These are phyloP conservation scores for Microcebus ravelobensis DNA, from an alignment of 2,113 vertebrate genomes.

Conservation along the genomic window DNA sequence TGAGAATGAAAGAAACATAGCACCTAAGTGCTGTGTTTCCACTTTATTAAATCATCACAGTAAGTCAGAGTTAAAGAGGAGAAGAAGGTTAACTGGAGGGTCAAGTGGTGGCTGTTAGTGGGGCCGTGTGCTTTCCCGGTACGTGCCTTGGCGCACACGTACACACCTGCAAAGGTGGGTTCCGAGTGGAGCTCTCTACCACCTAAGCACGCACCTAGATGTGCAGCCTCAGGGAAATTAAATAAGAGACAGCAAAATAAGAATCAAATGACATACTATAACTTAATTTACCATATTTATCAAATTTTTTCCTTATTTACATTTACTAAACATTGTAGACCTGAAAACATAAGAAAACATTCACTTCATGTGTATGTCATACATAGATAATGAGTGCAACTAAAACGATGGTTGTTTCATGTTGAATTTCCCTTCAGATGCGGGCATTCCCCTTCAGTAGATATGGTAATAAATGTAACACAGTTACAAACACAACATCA, in stretches of 20 bases:
- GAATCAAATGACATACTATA: slow-evolving; percentile 57
- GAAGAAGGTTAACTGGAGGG: background rate
- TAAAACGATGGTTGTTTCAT: background rate
- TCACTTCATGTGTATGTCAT: slow-evolving; percentile 54
- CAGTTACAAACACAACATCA: background rate
- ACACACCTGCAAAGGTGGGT: background rate
- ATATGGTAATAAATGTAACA: background rate
- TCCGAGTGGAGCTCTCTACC: slow-evolving; percentile 63
- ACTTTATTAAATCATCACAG: slow-evolving; percentile 51
- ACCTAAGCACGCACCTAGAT: slow-evolving; percentile 71
- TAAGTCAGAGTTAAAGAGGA: slow-evolving; percentile 47
- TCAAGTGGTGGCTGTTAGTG: background rate
- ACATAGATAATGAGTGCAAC: slow-evolving; percentile 83
- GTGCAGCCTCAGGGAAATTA: slow-evolving; percentile 70
- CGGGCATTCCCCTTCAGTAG: background rate
- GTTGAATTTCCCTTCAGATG: slow-evolving; percentile 17
- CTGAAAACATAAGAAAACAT: slow-evolving; percentile 64
- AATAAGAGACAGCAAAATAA: slow-evolving; percentile 77
- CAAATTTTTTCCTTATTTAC: slow-evolving; percentile 75
- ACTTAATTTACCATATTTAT: slow-evolving; percentile 63
- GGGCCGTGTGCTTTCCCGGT: background rate
- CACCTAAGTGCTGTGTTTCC: slow-evolving; percentile 54
- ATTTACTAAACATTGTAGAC: slow-evolving; percentile 77
- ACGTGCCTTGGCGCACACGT: background rate
- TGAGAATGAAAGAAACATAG: slow-evolving; percentile 57